Percentiles rank a stretch among this genome's conserved stretches.
These are phyloP conservation scores for Rostratula benghalensis DNA, from an alignment of 2,113 vertebrate genomes.

Conservation along the genomic window DNA sequence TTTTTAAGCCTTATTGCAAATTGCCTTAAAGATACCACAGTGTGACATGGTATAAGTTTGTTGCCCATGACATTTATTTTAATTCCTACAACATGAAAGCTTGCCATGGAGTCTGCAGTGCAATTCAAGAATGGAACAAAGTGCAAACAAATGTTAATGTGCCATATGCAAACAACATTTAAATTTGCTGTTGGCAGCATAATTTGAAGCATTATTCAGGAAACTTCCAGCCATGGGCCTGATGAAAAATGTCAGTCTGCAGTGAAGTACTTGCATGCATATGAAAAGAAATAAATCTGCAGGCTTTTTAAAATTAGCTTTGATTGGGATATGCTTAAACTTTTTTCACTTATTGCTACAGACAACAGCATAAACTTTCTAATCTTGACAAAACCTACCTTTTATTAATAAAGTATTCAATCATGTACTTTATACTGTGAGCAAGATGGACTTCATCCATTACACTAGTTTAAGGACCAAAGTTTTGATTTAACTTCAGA, in stretches of 20 bases:
- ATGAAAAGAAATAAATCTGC: background rate
- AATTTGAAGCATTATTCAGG: background rate
- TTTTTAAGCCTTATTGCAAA: slow-evolving; percentile 13
- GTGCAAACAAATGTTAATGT: slow-evolving; percentile 32
- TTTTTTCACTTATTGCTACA: background rate
- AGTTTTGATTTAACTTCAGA: background rate
- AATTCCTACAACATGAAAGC: background rate
- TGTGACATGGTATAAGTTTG: background rate
- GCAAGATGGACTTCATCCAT: background rate
- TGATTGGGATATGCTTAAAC: background rate
- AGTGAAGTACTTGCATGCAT: background rate
- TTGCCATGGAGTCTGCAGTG: background rate
- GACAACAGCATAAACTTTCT: background rate
- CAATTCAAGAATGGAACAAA: slow-evolving; percentile 1
- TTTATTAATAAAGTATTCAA: background rate
- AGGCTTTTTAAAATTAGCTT: background rate
- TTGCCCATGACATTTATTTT: slow-evolving; percentile 7
- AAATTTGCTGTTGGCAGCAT: slow-evolving; percentile 4
- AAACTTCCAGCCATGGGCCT: background rate
- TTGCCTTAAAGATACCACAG: background rate
- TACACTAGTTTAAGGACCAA: background rate
- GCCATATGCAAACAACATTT: slow-evolving; percentile 24
- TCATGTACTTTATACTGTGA: background rate
- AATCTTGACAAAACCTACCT: background rate
- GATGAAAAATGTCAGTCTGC: background rate